Percentiles rank a stretch among this genome's conserved stretches.
These are phyloP conservation scores for Mercenaria mercenaria DNA, from an alignment of 1,140 invertebrate species.

Conservation along the genomic window DNA sequence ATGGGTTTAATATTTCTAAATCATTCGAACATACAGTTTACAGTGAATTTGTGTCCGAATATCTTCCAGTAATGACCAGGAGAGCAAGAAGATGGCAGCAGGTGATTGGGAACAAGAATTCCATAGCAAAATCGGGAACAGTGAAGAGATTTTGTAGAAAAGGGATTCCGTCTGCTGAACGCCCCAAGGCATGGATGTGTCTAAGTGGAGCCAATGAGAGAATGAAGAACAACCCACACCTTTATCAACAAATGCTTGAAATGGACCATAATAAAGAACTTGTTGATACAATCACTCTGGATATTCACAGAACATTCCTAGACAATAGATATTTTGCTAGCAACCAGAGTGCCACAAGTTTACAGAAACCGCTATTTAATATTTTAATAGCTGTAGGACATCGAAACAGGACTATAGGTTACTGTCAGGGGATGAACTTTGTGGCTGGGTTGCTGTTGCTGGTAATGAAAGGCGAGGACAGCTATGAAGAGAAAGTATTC, in stretches of 20 bases:
- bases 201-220: slow-evolving; percentile 92
- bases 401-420: slow-evolving; percentile 94
- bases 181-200: slow-evolving; percentile 92
- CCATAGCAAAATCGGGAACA: slow-evolving; percentile 88
- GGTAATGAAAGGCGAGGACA: slow-evolving; percentile 93
- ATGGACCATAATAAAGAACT: slow-evolving; percentile 85
- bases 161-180: slow-evolving; percentile 92
- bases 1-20: slow-evolving; percentile 95
- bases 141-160: slow-evolving; percentile 95
- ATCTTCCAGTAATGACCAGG: slow-evolving; percentile 92
- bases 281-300: slow-evolving; percentile 93
- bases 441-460: slow-evolving; percentile 94
- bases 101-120: slow-evolving; percentile 90
- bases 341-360: slow-evolving; percentile 88
- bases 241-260: slow-evolving; percentile 90
- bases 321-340: slow-evolving; percentile 97
- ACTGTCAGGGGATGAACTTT: slow-evolving; percentile 96
- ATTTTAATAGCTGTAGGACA: slow-evolving; percentile 95
- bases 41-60: slow-evolving; percentile 95
- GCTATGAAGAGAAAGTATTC: slow-evolving; percentile 93
- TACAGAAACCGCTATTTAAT: slow-evolving; percentile 90
- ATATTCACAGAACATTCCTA: slow-evolving; percentile 92
- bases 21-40: slow-evolving; percentile 95
- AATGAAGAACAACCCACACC: slow-evolving; percentile 89
- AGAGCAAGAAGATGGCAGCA: slow-evolving; percentile 93